Conservation (phyloP, 2,888 invertebrate genomes). For the Atethmia centrago region DNA sequence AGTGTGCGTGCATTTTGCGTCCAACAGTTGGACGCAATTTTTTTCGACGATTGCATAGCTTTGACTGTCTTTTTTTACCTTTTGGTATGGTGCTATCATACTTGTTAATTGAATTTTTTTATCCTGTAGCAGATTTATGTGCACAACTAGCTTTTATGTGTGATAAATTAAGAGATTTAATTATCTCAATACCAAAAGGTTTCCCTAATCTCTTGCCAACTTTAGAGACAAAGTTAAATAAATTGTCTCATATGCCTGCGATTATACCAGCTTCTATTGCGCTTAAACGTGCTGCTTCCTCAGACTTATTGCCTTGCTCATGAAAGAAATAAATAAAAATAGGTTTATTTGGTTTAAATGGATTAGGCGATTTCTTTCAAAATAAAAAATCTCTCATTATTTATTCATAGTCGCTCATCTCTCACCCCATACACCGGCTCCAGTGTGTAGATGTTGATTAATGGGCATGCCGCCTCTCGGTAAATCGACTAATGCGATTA, state of each 20-base stretch:
- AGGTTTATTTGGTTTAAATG: not conserved
- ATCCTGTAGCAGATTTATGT: not conserved
- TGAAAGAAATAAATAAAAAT: no score
- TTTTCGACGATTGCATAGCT: no score
- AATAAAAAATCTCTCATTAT: not conserved
- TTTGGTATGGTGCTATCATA: no score
- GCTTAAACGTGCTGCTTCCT: not conserved
- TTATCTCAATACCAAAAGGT: not conserved
- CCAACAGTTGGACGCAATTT: no score
- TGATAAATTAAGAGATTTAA: no score
- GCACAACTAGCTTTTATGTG: not conserved
- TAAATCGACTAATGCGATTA: slow-evolving; percentile 86
- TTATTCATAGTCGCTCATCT: slow-evolving; percentile 31
- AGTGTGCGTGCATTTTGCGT: no score
- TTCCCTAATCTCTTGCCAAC: not conserved
- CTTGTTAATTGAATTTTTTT: not conserved
- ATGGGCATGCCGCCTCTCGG: slow-evolving; percentile 75
- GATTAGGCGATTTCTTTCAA: not conserved
- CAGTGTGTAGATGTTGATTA: slow-evolving; percentile 80
- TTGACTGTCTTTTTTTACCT: no score
- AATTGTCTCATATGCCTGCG: not conserved
- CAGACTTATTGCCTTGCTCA: not conserved
- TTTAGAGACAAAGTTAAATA: not conserved
- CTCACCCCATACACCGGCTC: slow-evolving; percentile 64
- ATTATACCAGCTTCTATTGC: not conserved